Conservation (phyloP, 2,797 vertebrate species). For the Phataginus tetradactyla region DNA sequence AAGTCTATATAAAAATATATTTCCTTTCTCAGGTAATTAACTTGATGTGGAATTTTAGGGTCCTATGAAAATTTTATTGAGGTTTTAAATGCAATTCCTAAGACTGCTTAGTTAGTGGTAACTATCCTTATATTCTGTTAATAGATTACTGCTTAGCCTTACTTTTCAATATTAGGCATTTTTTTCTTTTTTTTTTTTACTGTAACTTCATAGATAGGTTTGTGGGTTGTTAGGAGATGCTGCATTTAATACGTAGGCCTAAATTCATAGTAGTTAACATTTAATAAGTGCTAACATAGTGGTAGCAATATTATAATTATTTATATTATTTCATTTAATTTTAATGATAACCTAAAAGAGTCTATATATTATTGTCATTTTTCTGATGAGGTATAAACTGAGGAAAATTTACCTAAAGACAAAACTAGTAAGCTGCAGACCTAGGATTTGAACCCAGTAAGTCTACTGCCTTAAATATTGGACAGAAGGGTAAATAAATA, state of each 20-base stretch:
- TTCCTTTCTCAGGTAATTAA: neutral
- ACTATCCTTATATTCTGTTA: neutral
- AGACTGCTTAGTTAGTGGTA: neutral
- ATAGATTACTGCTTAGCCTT: neutral
- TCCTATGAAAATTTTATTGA: neutral
- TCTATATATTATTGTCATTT: neutral
- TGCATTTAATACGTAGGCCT: conserved; percentile 1
- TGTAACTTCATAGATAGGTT: conserved; percentile 8
- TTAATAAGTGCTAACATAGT: conserved; percentile 11
- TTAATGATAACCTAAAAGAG: neutral
- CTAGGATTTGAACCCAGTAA: neutral
- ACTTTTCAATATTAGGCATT: neutral
- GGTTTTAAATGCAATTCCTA: neutral
- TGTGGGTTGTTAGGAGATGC: neutral
- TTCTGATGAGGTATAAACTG: neutral
- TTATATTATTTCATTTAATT: neutral
- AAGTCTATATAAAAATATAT: neutral
- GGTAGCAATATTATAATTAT: neutral
- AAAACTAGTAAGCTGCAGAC: conserved; percentile 60
- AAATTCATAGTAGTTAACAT: neutral
- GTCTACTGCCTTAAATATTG: neutral
- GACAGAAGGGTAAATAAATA: neutral
- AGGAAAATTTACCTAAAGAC: neutral
- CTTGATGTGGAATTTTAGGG: neutral
- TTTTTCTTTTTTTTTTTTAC: neutral